phyloP scores from a whole-genome alignment of 37 sponge, comb jelly and placozoan genomes.

The Crambe crambe region DNA sequence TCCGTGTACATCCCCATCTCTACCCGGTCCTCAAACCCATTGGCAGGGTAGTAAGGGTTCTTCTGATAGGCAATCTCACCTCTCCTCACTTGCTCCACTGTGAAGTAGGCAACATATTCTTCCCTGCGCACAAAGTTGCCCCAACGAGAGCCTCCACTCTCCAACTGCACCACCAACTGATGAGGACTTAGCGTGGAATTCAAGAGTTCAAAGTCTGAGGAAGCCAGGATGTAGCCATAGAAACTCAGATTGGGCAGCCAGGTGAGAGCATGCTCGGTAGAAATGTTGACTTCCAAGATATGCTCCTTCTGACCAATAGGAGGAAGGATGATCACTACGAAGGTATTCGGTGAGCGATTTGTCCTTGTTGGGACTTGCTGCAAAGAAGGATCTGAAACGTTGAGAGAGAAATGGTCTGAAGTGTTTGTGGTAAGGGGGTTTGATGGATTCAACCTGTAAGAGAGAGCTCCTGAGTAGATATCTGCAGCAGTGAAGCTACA shows the following conservation, averaged over 20 bases:
- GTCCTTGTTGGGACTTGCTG: neutral
- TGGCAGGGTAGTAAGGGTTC: neutral
- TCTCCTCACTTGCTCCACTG: slow-evolving; percentile 7
- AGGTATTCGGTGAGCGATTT: neutral
- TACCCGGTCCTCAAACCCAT: neutral
- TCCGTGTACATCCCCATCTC: neutral
- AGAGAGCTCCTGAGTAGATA: slow-evolving; percentile 17
- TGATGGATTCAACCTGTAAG: slow-evolving; percentile 8
- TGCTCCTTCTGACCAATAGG: neutral
- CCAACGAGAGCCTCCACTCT: neutral
- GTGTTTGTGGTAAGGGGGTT: neutral
- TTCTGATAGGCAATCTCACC: slow-evolving; percentile 13
- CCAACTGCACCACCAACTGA: slow-evolving; percentile 8
- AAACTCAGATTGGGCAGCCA: neutral
- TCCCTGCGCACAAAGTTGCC: neutral
- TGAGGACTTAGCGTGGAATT: neutral
- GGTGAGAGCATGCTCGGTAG: neutral
- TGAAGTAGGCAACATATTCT: neutral
- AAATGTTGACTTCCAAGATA: slow-evolving; percentile 12
- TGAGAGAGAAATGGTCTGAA: slow-evolving; percentile 13
- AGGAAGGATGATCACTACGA: neutral
- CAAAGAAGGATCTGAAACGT: neutral
- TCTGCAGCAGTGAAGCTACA: slow-evolving; percentile 36
- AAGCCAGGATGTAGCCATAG: slow-evolving; percentile 14
- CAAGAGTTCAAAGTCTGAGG: neutral